Conservation (phyloP, 2,888 invertebrate species). For the Acleris emargana region DNA sequence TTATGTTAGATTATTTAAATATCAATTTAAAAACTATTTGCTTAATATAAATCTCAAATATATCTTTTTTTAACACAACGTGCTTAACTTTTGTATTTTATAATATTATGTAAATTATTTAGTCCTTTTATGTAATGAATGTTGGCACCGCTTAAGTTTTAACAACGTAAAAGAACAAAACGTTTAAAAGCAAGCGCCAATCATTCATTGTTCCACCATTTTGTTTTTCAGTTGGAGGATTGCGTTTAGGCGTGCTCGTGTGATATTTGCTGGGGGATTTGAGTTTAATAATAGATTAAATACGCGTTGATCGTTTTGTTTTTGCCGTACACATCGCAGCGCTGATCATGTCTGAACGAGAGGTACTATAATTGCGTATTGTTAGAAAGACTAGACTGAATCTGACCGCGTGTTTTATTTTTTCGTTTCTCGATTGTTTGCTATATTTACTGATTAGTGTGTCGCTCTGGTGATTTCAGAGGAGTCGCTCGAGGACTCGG, state of each 20-base stretch:
- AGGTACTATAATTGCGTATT: conserved; percentile 72
- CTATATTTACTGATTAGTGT: conserved; percentile 50
- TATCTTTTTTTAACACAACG: not conserved
- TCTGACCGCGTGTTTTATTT: conserved; percentile 70
- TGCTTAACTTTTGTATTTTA: not conserved
- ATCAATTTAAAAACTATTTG: too few relatives aligned
- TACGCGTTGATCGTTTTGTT: conserved; percentile 57
- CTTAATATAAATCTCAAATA: not conserved
- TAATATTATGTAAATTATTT: not conserved
- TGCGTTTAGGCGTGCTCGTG: conserved; percentile 53
- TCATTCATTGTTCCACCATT: conserved; percentile 54
- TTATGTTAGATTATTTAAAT: too few relatives aligned
- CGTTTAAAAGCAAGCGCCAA: conserved; percentile 36
- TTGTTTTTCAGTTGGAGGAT: conserved; percentile 61
- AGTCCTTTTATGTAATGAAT: not conserved
- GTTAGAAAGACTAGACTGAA: conserved; percentile 48
- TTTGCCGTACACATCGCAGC: conserved; percentile 52
- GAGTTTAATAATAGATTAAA: conserved; percentile 64
- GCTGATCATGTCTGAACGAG: conserved; percentile 77
- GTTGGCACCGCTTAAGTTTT: not conserved
- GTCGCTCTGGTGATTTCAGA: conserved; percentile 67
- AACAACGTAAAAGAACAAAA: conserved; percentile 28
- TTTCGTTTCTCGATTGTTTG: conserved; percentile 46
- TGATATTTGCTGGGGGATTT: conserved; percentile 56
- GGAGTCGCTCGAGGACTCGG: conserved; percentile 79